Evolutionary conservation across 1,140 invertebrate species (phyloP).

Genomic region (Dreissena rostriformis): DNA sequence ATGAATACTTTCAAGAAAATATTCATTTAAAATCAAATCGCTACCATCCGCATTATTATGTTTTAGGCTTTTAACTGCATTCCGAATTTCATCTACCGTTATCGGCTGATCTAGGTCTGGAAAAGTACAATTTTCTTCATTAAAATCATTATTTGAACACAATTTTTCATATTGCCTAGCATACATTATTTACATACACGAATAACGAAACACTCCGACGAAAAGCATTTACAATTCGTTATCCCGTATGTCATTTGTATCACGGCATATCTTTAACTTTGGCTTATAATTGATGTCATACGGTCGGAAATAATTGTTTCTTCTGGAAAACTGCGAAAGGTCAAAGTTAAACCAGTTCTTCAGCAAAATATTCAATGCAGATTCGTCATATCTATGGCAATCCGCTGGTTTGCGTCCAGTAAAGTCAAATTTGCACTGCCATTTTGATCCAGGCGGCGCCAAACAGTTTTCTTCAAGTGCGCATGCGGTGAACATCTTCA

Average conservation of each 20-base stretch:
- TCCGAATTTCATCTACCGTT: no score
- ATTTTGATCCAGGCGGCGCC: constrained; percentile 38
- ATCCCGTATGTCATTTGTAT: constrained; percentile 29
- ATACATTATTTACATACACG: no score
- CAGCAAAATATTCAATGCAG: constrained; percentile 54
- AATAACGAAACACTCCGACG: no score
- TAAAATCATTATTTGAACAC: no score
- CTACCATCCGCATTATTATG: no score
- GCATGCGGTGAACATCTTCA: constrained; percentile 45
- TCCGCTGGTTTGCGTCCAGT: constrained; percentile 44
- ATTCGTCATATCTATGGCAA: constrained; percentile 54
- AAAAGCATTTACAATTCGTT: constrained; percentile 47
- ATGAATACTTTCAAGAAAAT: no score
- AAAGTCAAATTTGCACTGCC: constrained; percentile 50
- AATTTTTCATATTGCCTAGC: no score
- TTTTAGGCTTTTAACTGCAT: no score
- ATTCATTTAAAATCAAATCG: no score
- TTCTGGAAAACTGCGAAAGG: not conserved
- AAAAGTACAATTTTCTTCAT: no score
- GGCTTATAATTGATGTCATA: constrained; percentile 20
- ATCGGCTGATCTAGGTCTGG: no score
- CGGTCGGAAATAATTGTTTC: constrained; percentile 37
- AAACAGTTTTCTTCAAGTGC: constrained; percentile 49
- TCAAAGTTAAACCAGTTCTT: constrained; percentile 54
- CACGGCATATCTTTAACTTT: constrained; percentile 34